Base-by-base conservation (phyloP, 2,888 invertebrate species). In the Helleia helle region DNA sequence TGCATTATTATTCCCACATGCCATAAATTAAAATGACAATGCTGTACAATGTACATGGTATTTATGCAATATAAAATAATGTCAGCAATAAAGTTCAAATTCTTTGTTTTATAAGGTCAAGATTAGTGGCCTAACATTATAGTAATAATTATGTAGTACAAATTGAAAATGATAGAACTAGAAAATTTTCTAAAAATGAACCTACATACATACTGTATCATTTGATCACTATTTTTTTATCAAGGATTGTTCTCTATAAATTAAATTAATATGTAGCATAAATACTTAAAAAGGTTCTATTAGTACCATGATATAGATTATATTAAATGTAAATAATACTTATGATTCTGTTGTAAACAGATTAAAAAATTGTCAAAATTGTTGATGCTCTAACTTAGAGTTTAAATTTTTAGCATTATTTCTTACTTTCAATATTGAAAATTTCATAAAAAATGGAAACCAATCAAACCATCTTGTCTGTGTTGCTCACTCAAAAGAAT, bases 281-380 rank as follows among this genome's bases (percentile, higher is more conserved):
- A 31, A 34, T 22, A 34, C 34, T 34, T 22, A 31, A 31, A n/a
- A 34, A 18, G 18, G 34, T 22, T 34, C 12, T 34, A 34, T 34
- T 34, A n/a, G n/a, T n/a, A 34, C 3, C 13, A 8, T 4, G 12
- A 22, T 12, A 34, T 11, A 11, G 12, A 31, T 18, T 14, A 14
- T 29, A 6, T 29, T 13, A 29, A 34, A 12, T 34, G 34, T 34
- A 34, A 34, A 34, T 22, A 34, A 12, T 22, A 12, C 12, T 34
- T 2, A 14, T 12, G 6, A 12, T 8, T 12, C 22, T 34, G 34
- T 12, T 31, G 17, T 6, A 22, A 34, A 34, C 4, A 11, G 34
- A 34, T 12, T 7, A 12, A 9, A n/a, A 34, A 34, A 3, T 7
- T 34, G 7, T n/a, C 18, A 18, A 31, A 31, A 31, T 17, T 15